These are phyloP conservation scores for Heterocephalus glaber DNA, from an alignment of 2,113 vertebrate genomes.

Conservation along the genomic window DNA sequence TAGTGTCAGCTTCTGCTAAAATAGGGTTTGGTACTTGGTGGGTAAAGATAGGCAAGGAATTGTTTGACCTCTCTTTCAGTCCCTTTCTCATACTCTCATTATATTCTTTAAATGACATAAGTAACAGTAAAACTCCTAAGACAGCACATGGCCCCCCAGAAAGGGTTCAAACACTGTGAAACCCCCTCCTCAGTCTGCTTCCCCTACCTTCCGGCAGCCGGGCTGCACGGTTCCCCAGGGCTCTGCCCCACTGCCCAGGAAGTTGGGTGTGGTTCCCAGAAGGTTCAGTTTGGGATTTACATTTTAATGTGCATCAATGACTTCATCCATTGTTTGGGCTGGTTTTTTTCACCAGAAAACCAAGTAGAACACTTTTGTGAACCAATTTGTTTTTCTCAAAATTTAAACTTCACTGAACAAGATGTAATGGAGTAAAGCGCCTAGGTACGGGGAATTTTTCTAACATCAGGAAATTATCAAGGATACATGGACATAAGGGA, in stretches of 20 bases:
- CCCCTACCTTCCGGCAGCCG: not conserved
- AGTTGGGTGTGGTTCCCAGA: constrained; percentile 56
- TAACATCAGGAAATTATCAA: constrained; percentile 54
- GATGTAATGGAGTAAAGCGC: not conserved
- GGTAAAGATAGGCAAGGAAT: constrained; percentile 24
- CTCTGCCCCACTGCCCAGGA: not conserved
- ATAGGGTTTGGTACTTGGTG: constrained; percentile 15
- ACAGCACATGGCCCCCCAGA: not conserved
- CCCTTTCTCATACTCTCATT: not conserved
- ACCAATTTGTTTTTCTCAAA: constrained; percentile 42
- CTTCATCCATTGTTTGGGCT: constrained; percentile 36
- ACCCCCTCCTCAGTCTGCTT: not conserved
- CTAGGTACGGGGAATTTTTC: not conserved
- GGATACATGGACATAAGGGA: not conserved
- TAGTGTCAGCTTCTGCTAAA: constrained; percentile 51
- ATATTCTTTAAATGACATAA: not conserved
- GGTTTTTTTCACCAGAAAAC: constrained; percentile 43
- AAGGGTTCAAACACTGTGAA: not conserved
- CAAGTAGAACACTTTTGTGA: constrained; percentile 34
- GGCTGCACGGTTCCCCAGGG: not conserved
- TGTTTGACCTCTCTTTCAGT: not conserved
- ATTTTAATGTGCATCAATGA: constrained; percentile 62
- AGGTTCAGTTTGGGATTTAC: constrained; percentile 58
- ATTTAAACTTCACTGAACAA: constrained; percentile 16
- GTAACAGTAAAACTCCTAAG: not conserved